A percentile compares a stretch with the other conserved stretches of the same genome.
Conservation (phyloP, 2,888 invertebrate species). For the Drepanosiphum platanoidis region DNA sequence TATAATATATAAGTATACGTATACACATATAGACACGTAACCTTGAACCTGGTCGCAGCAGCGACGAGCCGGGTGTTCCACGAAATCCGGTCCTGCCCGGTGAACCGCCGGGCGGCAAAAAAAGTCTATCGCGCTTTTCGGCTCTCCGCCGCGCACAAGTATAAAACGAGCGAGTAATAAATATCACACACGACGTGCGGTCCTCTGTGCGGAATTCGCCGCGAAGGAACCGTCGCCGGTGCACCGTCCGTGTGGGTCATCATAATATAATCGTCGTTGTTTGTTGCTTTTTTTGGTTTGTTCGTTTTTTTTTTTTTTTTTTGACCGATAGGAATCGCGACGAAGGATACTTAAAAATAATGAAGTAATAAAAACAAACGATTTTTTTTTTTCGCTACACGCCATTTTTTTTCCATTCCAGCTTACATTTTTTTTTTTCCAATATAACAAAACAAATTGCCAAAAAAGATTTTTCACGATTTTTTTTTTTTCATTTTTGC, state of each 20-base stretch:
- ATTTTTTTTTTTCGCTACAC: slow-evolving; percentile 49
- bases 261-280: too few relatives aligned
- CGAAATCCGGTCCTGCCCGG: not conserved
- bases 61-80: not conserved
- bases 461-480: slow-evolving; percentile 65
- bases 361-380: not conserved
- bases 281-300: too few relatives aligned
- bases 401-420: slow-evolving; percentile 60
- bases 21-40: too few relatives aligned
- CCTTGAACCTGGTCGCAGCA: slow-evolving; percentile 41
- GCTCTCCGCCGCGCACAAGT: too few relatives aligned
- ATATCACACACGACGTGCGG: too few relatives aligned
- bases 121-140: too few relatives aligned
- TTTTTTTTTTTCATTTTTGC: slow-evolving; percentile 49
- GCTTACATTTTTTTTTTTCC: slow-evolving; percentile 55
- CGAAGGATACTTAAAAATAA: not conserved
- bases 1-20: too few relatives aligned
- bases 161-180: too few relatives aligned
- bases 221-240: too few relatives aligned
- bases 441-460: slow-evolving; percentile 57
- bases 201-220: too few relatives aligned
- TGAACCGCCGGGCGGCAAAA: too few relatives aligned
- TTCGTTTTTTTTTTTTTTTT: not conserved
- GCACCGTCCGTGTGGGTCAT: too few relatives aligned
- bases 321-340: not conserved